These are phyloP conservation scores for Casuarius casuarius DNA, from an alignment of 2,113 vertebrate genomes.

Conservation along the genomic window DNA sequence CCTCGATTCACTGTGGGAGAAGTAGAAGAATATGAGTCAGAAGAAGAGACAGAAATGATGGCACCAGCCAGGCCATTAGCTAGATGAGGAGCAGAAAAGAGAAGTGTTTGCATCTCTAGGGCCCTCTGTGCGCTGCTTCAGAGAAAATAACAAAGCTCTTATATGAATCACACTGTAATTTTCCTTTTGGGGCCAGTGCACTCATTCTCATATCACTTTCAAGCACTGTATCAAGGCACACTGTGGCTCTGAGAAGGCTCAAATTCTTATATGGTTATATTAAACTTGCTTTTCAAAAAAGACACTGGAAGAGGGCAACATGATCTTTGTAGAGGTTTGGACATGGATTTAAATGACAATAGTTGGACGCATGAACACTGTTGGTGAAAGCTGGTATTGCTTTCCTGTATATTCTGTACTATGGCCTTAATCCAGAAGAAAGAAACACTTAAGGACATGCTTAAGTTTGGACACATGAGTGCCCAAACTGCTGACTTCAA, in stretches of 20 bases:
- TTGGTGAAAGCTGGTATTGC: not conserved
- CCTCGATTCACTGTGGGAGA: constrained; percentile 1
- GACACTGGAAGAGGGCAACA: not conserved
- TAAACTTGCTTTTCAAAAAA: not conserved
- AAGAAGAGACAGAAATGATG: constrained; percentile 51
- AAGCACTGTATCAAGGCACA: not conserved
- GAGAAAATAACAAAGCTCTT: constrained; percentile 57
- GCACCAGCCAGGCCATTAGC: constrained; percentile 27
- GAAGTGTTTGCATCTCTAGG: constrained; percentile 9
- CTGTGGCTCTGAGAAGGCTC: not conserved
- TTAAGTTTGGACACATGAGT: not conserved
- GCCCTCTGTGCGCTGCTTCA: constrained; percentile 20
- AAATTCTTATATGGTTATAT: not conserved
- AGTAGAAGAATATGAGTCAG: constrained; percentile 52
- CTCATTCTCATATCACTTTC: not conserved
- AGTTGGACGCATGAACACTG: not conserved
- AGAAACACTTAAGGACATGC: not conserved
- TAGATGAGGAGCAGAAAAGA: constrained; percentile 50
- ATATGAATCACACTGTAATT: not conserved
- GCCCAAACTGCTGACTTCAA: not conserved
- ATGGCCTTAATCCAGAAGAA: not conserved
- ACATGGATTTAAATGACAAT: not conserved
- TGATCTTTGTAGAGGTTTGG: not conserved
- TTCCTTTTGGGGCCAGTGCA: not conserved
- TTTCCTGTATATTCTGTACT: not conserved